phyloP scores from a whole-genome alignment of 2,113 vertebrate genomes.

The Odocoileus hemionus region DNA sequence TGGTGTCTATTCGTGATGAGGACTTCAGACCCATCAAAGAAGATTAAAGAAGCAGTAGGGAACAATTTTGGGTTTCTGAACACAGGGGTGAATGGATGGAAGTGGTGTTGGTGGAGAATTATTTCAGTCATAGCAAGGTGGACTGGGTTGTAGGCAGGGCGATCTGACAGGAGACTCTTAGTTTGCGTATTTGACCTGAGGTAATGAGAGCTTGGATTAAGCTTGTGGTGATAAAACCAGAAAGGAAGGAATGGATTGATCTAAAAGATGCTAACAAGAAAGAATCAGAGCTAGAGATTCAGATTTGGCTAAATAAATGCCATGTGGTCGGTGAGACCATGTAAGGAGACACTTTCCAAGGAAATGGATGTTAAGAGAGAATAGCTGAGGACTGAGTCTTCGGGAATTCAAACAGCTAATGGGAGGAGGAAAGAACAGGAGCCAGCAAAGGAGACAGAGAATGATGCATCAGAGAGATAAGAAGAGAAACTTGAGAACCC shows the following conservation, averaged over 20 bases:
- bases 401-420: constrained; percentile 22
- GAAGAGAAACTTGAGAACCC: constrained; percentile 43
- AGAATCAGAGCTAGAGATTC: constrained; percentile 34
- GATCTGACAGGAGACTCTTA: constrained; percentile 27
- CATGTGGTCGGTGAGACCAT: background rate
- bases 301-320: constrained; percentile 32
- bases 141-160: background rate
- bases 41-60: background rate
- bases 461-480: constrained; percentile 40
- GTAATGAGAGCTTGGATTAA: constrained; percentile 48
- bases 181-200: constrained; percentile 42
- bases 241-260: constrained; percentile 7
- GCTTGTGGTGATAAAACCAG: constrained; percentile 28
- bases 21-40: background rate
- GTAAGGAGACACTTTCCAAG: constrained; percentile 46
- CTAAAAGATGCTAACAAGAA: constrained; percentile 38
- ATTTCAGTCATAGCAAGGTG: background rate
- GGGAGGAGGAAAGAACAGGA: constrained; percentile 1
- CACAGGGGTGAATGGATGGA: background rate
- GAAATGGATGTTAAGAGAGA: constrained; percentile 45
- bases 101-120: background rate
- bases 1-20: background rate
- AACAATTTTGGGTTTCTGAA: background rate
- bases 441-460: constrained; percentile 10
- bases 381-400: background rate